phyloP scores from a whole-genome alignment of 2,797 vertebrate species.

The Paguma larvata region DNA sequence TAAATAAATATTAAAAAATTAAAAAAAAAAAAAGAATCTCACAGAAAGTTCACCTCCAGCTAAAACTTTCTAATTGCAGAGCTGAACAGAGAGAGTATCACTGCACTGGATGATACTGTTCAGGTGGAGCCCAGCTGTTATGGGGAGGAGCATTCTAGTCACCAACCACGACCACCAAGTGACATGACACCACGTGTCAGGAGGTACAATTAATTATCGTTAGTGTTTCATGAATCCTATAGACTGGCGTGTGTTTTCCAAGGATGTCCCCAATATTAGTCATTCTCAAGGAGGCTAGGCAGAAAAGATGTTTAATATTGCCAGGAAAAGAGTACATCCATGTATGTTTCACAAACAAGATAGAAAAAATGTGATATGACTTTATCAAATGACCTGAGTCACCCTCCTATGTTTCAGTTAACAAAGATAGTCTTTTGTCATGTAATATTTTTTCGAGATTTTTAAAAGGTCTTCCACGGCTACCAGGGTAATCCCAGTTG shows the following conservation, averaged over 20 bases:
- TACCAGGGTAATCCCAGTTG: not conserved
- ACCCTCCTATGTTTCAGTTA: not conserved
- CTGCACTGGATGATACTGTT: not conserved
- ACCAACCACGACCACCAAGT: not conserved
- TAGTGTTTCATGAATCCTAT: not conserved
- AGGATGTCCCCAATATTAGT: not conserved
- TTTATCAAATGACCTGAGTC: conserved; percentile 18
- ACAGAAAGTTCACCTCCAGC: not conserved
- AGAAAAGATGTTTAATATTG: not conserved
- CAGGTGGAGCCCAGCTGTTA: not conserved
- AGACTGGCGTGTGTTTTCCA: not conserved
- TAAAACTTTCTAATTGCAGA: not conserved
- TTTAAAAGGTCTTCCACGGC: conserved; percentile 22
- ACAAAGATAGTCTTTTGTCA: not conserved
- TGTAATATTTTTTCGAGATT: not conserved
- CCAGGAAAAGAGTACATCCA: not conserved
- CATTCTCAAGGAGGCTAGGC: not conserved
- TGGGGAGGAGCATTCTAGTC: not conserved
- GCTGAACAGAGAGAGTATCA: not conserved
- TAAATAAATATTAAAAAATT: too few species aligned
- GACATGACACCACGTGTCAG: not conserved
- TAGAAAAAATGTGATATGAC: not conserved
- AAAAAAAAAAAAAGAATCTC: not conserved
- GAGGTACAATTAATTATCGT: not conserved
- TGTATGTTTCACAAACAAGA: not conserved